Conservation (phyloP, 2,797 vertebrate species). For the Pantherophis alleghaniensis region DNA sequence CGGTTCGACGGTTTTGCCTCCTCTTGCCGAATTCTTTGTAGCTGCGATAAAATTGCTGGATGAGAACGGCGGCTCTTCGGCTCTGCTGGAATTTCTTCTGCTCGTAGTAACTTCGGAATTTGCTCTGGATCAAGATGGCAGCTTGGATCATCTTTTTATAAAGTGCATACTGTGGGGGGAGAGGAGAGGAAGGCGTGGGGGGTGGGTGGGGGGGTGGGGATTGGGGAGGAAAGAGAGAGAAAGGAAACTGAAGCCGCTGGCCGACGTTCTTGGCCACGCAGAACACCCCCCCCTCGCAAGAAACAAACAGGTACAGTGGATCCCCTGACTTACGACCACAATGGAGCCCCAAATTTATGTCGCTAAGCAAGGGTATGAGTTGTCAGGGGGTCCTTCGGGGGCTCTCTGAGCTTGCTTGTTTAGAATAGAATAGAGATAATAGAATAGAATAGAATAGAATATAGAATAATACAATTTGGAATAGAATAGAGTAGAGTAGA, state of each 20-base stretch:
- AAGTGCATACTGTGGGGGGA: slow-evolving; percentile 93
- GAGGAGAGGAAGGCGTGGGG: slow-evolving; percentile 25
- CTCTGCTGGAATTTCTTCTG: slow-evolving; percentile 99
- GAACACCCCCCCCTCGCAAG: not conserved
- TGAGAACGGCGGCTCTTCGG: slow-evolving; percentile 92
- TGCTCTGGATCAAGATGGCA: slow-evolving; percentile 99
- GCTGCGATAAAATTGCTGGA: slow-evolving; percentile 98
- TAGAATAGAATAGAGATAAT: too few relatives aligned
- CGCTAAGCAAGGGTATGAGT: too few relatives aligned
- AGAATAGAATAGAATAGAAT: too few relatives aligned
- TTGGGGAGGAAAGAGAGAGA: slow-evolving; percentile 39
- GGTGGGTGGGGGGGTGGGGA: slow-evolving; percentile 29
- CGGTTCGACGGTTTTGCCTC: slow-evolving; percentile 83
- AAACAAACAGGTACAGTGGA: too few relatives aligned
- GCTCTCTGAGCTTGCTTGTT: too few relatives aligned
- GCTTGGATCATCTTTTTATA: slow-evolving; percentile 99
- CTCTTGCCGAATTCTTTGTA: slow-evolving; percentile 91
- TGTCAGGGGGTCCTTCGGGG: too few relatives aligned
- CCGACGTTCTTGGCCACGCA: not conserved
- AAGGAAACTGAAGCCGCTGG: slow-evolving; percentile 33
- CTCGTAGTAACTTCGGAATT: slow-evolving; percentile 97
- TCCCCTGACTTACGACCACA: too few relatives aligned
- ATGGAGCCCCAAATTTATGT: too few relatives aligned
- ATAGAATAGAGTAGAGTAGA: too few relatives aligned
- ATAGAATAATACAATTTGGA: too few relatives aligned